Evolutionary conservation across 1,140 invertebrate genomes (phyloP), one percentile per base, ranked within the genome.

Genomic region (Drosophila guanche): DNA sequence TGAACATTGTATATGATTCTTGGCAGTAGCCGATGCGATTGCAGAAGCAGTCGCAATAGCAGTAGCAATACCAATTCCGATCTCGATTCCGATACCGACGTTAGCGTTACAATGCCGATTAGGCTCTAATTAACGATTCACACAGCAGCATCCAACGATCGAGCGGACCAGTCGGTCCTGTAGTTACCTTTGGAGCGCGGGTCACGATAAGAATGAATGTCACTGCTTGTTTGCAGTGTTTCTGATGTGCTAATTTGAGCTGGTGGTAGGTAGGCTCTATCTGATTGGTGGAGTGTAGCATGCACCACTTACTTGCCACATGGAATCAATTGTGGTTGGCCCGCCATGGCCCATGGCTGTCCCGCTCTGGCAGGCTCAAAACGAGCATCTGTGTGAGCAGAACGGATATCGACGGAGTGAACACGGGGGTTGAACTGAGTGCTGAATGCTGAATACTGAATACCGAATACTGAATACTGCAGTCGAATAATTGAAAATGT

Each of bases 291-390:
- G 23, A 37, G 20, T 25, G 25, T 27, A 6, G 25, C 14, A 55
- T 10, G 12, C 54, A 53, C 76, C 54, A 68, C 61, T 45, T 45
- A 60, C 52, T 46, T 43, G 45, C n/a, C 29, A n/a, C 16, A 8
- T 6, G 22, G 2, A 22, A 22, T n/a, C 53, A 14, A 48, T 60
- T 60, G 25, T 70, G 81, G 66, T 80, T 85, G 80, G 80, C 46
- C 33, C 40, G 6, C 10, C 22, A 23, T 10, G 8, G 20, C 16
- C 23, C 27, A 37, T n/a, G n/a, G 33, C 33, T 12, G 10, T 37
- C 33, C 4, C 33, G 33, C 33, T 37, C 33, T 37, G 1, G 33
- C 33, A 37, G 33, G 10, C 33, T 12, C 12, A 4, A 12, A 12
- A 12, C 33, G 4, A 4, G 33, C 33, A 12, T 12, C 10, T 37